Base-by-base conservation (phyloP, 2,113 vertebrate species). In the Labeo rohita region DNA sequence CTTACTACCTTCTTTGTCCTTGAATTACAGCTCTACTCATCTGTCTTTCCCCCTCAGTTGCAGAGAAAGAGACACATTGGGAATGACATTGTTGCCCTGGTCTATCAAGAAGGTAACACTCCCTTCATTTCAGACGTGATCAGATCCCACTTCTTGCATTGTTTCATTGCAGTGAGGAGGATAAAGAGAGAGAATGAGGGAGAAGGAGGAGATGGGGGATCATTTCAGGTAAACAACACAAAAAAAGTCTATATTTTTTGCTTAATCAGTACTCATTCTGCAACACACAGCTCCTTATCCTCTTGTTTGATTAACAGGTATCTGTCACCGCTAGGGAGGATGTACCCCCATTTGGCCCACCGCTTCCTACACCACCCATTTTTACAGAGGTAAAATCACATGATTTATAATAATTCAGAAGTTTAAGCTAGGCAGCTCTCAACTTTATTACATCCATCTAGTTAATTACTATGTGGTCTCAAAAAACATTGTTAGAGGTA, bases 61-160 rank as follows among this genome's bases (percentile, higher is more conserved):
- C 97, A 98, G 91, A 95, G 96, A 85, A 98, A 98, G 88, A 94
- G 97, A 83, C 97, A 98, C 91, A 98, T 98, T 16, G 97, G 97
- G n/a, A 98, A 98, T 80, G 97, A 98, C 88, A 98, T 98, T 3
- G 96, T 98, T 78, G 94, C 96, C 36, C 85, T 98, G 86, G 95
- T 98, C 73, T 98, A 96, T 90, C 97, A 98, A 90, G 96, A 97
- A 43, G 95, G 96, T 75, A 93, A 94, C 66, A 96, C 96, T 0
- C 94, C 97, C 16, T 98, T 98, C 90, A 91, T 97, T 9, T 95
- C 94, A 21, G 96, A 98, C 65, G 94, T 96, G 86, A 96, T 98
- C 88, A 96, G 96, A 84, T 98, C 97, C 63, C 96, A 98, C 90
- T 98, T 98, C 88, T 93, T 98, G 23, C 97, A 97, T 86, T 96